A percentile compares a stretch with the other conserved stretches of the same genome.
Evolutionary conservation across 35 echinoderm and acorn worm genomes (phyloP).

Genomic region (Ophioderma brevispina): DNA sequence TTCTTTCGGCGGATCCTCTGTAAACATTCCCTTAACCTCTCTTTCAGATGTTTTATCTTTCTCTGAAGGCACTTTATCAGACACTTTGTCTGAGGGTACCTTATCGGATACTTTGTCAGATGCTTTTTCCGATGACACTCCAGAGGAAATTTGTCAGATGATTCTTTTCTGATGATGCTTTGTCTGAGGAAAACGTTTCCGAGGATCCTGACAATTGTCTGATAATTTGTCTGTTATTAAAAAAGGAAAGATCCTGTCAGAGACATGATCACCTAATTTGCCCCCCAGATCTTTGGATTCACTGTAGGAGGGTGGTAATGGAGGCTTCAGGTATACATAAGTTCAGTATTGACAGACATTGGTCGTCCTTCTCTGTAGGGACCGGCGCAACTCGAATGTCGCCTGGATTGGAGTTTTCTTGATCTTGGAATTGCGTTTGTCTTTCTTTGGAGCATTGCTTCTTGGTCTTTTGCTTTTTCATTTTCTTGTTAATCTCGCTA

Average conservation of each 20-base stretch:
- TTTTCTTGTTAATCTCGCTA: slow-evolving; percentile 14
- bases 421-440: slow-evolving; percentile 53
- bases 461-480: slow-evolving; percentile 11
- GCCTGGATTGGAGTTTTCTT: slow-evolving; percentile 60
- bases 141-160: not conserved
- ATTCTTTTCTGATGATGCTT: not conserved
- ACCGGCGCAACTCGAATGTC: slow-evolving; percentile 55
- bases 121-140: not conserved
- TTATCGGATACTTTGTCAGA: not conserved
- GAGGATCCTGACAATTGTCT: not conserved
- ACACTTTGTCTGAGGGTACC: not conserved
- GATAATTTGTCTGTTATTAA: not conserved
- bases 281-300: slow-evolving; percentile 81
- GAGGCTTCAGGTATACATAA: slow-evolving; percentile 40
- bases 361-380: slow-evolving; percentile 55
- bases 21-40: not conserved
- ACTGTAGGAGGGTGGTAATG: slow-evolving; percentile 79
- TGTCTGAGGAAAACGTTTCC: too few relatives aligned
- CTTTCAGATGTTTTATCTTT: not conserved
- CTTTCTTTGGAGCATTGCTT: slow-evolving; percentile 37
- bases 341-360: slow-evolving; percentile 81
- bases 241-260: not conserved
- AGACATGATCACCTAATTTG: slow-evolving; percentile 4
- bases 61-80: not conserved
- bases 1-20: not conserved